phyloP scores from a whole-genome alignment of 2,113 vertebrate genomes.

The Trogon melanurus region DNA sequence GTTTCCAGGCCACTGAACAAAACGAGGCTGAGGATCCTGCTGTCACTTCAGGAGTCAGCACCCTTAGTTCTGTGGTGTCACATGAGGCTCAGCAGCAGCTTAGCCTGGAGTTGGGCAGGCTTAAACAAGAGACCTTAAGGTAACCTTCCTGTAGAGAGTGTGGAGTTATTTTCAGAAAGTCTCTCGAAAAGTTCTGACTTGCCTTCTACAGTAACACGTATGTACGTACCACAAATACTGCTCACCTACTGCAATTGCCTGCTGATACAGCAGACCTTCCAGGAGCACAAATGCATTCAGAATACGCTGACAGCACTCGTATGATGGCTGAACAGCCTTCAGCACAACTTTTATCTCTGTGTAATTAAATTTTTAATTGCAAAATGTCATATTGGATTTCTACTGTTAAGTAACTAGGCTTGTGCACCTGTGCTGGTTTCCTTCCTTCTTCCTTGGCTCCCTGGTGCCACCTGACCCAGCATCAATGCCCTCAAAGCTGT shows the following conservation, averaged over 20 bases:
- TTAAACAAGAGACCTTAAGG: conserved; percentile 88
- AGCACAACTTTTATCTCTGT: not conserved
- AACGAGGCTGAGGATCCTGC: conserved; percentile 47
- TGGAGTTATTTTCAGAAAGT: not conserved
- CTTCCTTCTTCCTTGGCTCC: not conserved
- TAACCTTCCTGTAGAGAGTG: conserved; percentile 13
- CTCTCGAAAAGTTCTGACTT: not conserved
- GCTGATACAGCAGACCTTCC: not conserved
- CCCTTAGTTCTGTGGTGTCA: conserved; percentile 61
- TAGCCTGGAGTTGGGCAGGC: conserved; percentile 80
- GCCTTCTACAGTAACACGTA: not conserved
- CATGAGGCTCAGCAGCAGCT: conserved; percentile 76
- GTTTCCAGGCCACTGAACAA: conserved; percentile 62
- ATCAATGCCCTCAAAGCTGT: not conserved
- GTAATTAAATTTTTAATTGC: not conserved
- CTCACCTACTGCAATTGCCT: not conserved
- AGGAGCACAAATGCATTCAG: not conserved
- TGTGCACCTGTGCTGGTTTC: not conserved
- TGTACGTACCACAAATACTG: accelerated
- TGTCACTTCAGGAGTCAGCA: conserved; percentile 28
- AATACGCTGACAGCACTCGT: accelerated
- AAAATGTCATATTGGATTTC: not conserved
- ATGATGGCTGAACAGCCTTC: not conserved
- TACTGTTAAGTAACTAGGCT: not conserved
- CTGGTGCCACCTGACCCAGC: not conserved